Evolutionary conservation across 2,888 invertebrate species (phyloP), one percentile per base, ranked within the genome.

Genomic region (Atethmia centrago): DNA sequence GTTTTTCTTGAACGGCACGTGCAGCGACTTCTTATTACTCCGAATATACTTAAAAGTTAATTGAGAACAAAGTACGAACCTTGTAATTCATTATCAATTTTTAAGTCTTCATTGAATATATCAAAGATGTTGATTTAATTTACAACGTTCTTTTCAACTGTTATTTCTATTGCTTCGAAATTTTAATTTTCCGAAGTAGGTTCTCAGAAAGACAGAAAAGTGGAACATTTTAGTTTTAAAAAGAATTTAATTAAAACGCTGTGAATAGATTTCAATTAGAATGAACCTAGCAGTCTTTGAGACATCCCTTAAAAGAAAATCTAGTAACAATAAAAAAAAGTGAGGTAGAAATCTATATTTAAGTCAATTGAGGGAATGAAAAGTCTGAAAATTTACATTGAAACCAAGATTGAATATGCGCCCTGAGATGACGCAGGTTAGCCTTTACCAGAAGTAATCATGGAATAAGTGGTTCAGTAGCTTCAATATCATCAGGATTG

Each of bases 81-180:
- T 71, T 63, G 71, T 71, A 65, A 74, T 85, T 83, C 55, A 72
- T 74, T 85, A 69, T 67, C 58, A 75, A 71, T 77, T 71, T 73
- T 53, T 65, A 72, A 77, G 77, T 53, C 74, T 76, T 77, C 64
- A 58, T 75, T 70, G 75, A 78, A 80, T 79, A 78, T 71, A 78
- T 71, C 67, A 76, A 73, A 82, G 61, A 82, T 74, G 74, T 80
- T 83, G 70, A 75, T 85, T 78, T 73, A 75, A 67, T 71, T 63
- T 56, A 40, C 25, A 69, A 71, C n/a, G 58, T 66, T 71, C 53
- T 80, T 77, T 76, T 67, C 58, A 62, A 59, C 42, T 59, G 74
- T 74, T 78, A 74, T 85, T 83, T 83, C 74, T 77, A 77, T 74
- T 71, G 66, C 80, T 72, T 68, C 58, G 16, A 71, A 75, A 65